Evolutionary conservation across 2,797 vertebrate species (phyloP).

Genomic region (Acomys russatus): DNA sequence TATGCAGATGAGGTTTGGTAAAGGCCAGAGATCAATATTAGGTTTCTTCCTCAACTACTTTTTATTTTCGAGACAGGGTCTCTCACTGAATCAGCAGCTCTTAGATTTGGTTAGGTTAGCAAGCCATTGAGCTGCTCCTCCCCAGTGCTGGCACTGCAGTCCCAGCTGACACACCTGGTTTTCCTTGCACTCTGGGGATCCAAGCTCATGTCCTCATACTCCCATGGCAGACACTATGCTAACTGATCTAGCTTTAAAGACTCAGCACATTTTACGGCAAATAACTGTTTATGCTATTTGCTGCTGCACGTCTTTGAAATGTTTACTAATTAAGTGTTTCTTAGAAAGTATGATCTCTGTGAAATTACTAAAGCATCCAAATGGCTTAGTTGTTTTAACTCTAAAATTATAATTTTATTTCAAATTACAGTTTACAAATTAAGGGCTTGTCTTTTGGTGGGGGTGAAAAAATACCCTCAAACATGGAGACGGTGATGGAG

Average conservation of each 20-base stretch:
- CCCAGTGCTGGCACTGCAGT: background rate
- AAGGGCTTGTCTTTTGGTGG: background rate
- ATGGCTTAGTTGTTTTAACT: background rate
- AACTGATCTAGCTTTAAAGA: background rate
- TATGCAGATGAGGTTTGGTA: background rate
- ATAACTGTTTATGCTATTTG: background rate
- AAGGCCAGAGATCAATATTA: background rate
- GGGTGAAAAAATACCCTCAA: background rate
- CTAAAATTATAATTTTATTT: constrained; percentile 16
- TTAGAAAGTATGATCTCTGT: background rate
- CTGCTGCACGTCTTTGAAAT: background rate
- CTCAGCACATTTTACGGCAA: background rate
- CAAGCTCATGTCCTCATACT: background rate
- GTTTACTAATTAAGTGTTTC: background rate
- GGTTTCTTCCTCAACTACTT: background rate
- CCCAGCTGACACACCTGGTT: background rate
- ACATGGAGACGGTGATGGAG: background rate
- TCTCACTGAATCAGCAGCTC: background rate
- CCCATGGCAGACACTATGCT: background rate
- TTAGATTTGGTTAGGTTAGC: background rate
- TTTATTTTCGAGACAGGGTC: background rate
- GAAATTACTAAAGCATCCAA: background rate
- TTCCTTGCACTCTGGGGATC: background rate
- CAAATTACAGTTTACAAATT: background rate
- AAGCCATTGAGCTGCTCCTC: background rate